Evolutionary conservation across 2,797 vertebrate species (phyloP).

Genomic region (Diplodus sargus): DNA sequence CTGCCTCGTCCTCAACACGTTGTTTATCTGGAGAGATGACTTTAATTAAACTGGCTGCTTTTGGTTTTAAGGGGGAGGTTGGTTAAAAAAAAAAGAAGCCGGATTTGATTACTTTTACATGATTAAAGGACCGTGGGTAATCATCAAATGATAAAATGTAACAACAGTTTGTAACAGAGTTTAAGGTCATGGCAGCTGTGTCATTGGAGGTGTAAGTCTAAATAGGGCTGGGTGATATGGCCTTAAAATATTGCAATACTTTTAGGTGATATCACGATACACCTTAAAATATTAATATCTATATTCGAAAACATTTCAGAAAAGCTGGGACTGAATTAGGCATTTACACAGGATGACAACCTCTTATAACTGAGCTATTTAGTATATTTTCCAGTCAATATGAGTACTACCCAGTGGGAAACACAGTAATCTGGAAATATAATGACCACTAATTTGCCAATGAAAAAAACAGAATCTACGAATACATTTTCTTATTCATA

Average conservation of each 20-base stretch:
- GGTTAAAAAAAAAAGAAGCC: not conserved
- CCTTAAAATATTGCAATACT: too few relatives aligned
- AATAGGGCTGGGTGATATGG: too few relatives aligned
- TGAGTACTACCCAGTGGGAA: not conserved
- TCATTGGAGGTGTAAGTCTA: not conserved
- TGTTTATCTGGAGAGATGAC: slow-evolving; percentile 17
- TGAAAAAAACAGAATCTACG: not conserved
- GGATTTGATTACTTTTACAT: not conserved
- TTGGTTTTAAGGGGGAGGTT: not conserved
- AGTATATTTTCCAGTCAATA: not conserved
- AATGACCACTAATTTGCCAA: not conserved
- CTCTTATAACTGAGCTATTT: not conserved
- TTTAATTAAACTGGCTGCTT: slow-evolving; percentile 9
- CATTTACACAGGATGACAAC: not conserved
- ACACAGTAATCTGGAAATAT: not conserved
- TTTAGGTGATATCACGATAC: too few relatives aligned
- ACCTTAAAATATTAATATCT: too few relatives aligned
- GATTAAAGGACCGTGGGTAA: not conserved
- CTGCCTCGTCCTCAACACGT: slow-evolving; percentile 1
- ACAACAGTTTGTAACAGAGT: not conserved
- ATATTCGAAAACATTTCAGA: too few relatives aligned
- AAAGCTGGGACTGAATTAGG: not conserved
- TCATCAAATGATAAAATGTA: not conserved
- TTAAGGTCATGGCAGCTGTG: not conserved
- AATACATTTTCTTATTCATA: not conserved